Base-by-base conservation (phyloP, 2,797 vertebrate species). In the Pteronotus mesoamericanus region DNA sequence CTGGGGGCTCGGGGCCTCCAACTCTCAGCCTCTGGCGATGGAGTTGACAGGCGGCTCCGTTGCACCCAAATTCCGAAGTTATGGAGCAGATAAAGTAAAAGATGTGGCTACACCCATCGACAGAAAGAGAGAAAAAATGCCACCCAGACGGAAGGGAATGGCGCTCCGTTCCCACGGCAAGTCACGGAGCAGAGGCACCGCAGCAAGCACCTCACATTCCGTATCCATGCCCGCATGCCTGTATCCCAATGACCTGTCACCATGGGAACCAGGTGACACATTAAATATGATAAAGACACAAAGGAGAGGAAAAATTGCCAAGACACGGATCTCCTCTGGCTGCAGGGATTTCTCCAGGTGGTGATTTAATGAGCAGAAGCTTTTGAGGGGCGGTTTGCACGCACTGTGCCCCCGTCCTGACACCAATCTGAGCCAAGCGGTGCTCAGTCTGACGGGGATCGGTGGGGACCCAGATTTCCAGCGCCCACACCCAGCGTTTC, bases 211-310 rank as follows among this genome's bases (percentile, higher is more conserved):
- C 72, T 61, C 16, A 5, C 69, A 84, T 69, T 69, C 46, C 53
- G 61, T 34, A 19, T 55, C 83, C 51, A n/a, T 21, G 34, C n/a
- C 34, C 29, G 0, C 5, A 7, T 24, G 57, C 66, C 91, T 84
- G 48, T 14, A 75, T 42, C 37, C 64, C 86, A 68, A 32, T 66
- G 89, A 86, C 75, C 24, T 72, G 26, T 93, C 87, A 42, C 94
- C 69, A 55, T 95, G 92, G 93, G 34, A 96, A 93, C 92, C 69
- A 87, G 66, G 80, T 51, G 89, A 91, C 75, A 61, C 19, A 0
- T 78, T 83, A 83, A 83, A 68, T 83, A 51, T 71, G 89, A 96
- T 59, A 79, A 83, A 97, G n/a, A 89, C 44, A 29, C 75, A 53
- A 64, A 75, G 51, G 61, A 68, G 93, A 79, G 46, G 86, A 93